Evolutionary conservation across 35 echinoderm and acorn worm species (phyloP), one percentile per base, ranked within the genome.

Genomic region (Acanthaster planci): DNA sequence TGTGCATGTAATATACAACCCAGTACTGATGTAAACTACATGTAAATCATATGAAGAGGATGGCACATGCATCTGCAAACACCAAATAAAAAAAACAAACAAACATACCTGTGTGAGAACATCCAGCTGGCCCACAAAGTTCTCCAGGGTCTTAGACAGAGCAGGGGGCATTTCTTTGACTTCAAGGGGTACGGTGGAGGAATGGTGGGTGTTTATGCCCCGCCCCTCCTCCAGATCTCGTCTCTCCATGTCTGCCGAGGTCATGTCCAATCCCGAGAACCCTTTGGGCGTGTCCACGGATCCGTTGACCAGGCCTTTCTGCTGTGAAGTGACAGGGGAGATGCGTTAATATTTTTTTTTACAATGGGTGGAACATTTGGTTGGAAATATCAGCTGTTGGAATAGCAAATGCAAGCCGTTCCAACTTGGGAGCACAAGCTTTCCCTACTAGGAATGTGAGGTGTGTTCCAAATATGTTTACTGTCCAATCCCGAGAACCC

Each of bases 71-170:
- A n/a, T n/a, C n/a, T n/a, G n/a, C n/a, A n/a, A n/a, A n/a, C n/a
- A n/a, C n/a, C n/a, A n/a, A n/a, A n/a, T n/a, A n/a, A n/a, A n/a
- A n/a, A n/a, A n/a, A n/a, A n/a, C n/a, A n/a, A n/a, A n/a, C n/a
- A n/a, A n/a, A n/a, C n/a, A n/a, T 59, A 97, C 95, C 95, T 97
- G 95, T 44, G 95, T 97, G 1, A 97, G 91, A 0, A 97, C 95
- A 81, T 97, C 95, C 59, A 97, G 76, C 50, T 97, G 95, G 7
- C 91, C 91, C 8, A 97, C 95, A 40, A 97, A 93, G 22, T 93
- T 90, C 72, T 97, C 95, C 39, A 97, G 58, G 27, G 95, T 97
- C 80, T 93, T 93, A 10, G 95, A 88, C 16, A 97, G 91, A 15
- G 85, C 90, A 76, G 95, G 84, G 31, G 95, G 95, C 78, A 97